Base-by-base conservation (phyloP, 2,797 vertebrate species). In the Neopelma chrysocephalum region DNA sequence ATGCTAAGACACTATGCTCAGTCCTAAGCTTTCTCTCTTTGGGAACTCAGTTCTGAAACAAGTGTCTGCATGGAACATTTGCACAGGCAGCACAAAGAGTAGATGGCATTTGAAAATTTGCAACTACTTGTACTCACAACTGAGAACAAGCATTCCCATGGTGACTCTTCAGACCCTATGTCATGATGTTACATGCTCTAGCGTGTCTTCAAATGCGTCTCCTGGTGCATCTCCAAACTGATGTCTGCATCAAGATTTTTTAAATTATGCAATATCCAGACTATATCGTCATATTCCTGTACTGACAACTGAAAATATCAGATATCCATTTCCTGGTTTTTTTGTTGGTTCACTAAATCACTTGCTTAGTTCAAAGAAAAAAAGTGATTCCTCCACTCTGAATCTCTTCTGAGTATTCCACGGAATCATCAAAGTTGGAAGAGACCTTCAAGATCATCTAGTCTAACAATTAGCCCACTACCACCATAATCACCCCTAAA, bases 1-100 rank as follows among this genome's bases (percentile, higher is more conserved):
- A 11, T 23, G 12, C 53, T 45, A 83, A n/a, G 20, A n/a, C n/a
- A 57, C 0, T 1, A 19, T 1, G 3, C 13, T 12, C 3, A 36
- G 17, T 27, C 15, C 36, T 68, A 21, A 86, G 25, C 13, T 70
- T 66, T 71, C 70, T 45, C 26, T 78, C 50, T 61, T 60, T 1
- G 1, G 57, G 32, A 86, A 50, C 22, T 38, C 25, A 7, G 40
- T 23, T 73, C 48, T 31, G 43, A 54, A 75, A 73, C 26, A 12
- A 73, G 40, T 8, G 16, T 29, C 51, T 69, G 38, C 45, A 50
- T 6, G 18, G 43, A 88, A n/a, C 27, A 25, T 48, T 45, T 75
- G 16, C 1, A 5, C 10, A 57, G 48, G 65, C 1, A 3, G 32
- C 34, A 56, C 15, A 36, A 80, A 86, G 12, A n/a, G 27, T 10